phyloP scores from a whole-genome alignment of 2,113 vertebrate species.

The Erythrocercus mccallii region DNA sequence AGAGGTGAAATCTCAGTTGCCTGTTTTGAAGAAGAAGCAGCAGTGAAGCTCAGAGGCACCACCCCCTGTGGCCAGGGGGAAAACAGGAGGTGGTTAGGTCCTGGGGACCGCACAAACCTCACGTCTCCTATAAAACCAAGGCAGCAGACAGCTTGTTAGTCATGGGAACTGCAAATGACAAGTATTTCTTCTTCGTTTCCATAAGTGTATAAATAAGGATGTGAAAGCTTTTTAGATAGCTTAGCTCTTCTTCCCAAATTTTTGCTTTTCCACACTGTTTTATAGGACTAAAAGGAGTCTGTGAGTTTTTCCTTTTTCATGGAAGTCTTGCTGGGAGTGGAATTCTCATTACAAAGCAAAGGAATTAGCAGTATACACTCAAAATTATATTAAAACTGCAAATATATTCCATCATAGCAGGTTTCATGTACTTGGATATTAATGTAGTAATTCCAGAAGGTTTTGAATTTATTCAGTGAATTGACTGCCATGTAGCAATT shows the following conservation, averaged over 20 bases:
- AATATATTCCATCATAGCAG: not conserved
- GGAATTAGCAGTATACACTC: not conserved
- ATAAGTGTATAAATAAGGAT: not conserved
- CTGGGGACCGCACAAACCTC: not conserved
- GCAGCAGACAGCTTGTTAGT: not conserved
- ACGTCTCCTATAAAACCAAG: not conserved
- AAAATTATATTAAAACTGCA: not conserved
- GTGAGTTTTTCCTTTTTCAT: not conserved
- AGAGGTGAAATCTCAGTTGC: not conserved
- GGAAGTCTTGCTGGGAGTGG: not conserved
- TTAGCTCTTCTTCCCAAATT: not conserved
- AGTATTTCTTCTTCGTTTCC: not conserved
- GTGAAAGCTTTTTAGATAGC: not conserved
- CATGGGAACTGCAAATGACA: not conserved
- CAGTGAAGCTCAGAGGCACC: accelerated
- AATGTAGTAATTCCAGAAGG: not conserved
- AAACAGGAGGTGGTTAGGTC: not conserved
- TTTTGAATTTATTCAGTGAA: not conserved
- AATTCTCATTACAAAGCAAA: not conserved
- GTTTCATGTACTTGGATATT: not conserved
- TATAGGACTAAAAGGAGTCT: not conserved
- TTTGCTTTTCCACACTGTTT: not conserved
- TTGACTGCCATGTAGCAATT: not conserved
- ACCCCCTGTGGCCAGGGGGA: not conserved
- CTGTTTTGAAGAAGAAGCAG: not conserved